Evolutionary conservation across 2,113 vertebrate genomes (phyloP), one percentile per base, ranked within the genome.

Genomic region (Ctenodactylus gundi): DNA sequence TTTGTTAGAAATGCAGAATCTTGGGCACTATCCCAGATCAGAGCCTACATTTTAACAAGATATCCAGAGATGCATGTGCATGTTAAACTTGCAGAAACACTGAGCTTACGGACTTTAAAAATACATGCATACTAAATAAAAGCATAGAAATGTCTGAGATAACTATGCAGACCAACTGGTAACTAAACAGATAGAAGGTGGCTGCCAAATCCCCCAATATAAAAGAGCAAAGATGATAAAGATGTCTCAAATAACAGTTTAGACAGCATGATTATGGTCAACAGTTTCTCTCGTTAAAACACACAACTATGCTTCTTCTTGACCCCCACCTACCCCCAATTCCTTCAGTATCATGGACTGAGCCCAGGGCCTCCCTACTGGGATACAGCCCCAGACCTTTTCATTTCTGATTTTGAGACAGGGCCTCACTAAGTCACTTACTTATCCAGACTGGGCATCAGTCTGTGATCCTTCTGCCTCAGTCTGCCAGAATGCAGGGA

Each of bases 11-110:
- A 91, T 23, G 18, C 18, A 90, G 58, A 91, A 78, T 76, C 76
- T 75, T 53, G 21, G 67, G 44, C 53, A 34, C 39, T 2, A 62
- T 27, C 14, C 4, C 41, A n/a, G 53, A 60, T 41, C 53, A 86
- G 49, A 94, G 92, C 78, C 34, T 90, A 44, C 64, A 64, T 86
- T 83, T 91, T 94, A 86, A 80, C 51, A 86, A 93, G 65, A 84
- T 82, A 23, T 18, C 29, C 17, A 67, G 60, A 53, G 67, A 78
- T 78, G 46, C 14, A 76, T 31, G 84, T n/a, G 8, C 9, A 78
- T 21, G 49, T 70, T 85, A 91, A 72, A 88, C 60, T 83, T 94
- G 60, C 67, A 82, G 94, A 82, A 51, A 55, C 67, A 91, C 25
- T 88, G 53, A 92, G 90, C 34, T 62, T 51, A 84, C 92, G 36